A percentile compares a stretch with the other conserved stretches of the same genome.
Evolutionary conservation across 2,113 vertebrate genomes (phyloP).

Genomic region (Vulpes lagopus): DNA sequence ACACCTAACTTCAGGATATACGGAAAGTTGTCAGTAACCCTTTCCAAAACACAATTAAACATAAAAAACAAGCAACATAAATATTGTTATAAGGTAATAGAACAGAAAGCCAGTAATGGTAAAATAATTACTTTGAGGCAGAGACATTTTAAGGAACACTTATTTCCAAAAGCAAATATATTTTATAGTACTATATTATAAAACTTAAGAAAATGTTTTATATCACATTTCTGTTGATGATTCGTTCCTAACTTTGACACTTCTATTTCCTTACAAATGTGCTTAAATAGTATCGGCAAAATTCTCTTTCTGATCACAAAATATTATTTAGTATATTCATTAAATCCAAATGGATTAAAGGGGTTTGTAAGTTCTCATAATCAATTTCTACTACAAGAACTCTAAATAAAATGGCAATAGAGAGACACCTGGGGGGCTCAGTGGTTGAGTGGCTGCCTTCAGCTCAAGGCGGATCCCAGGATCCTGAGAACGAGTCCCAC

Average conservation of each 20-base stretch:
- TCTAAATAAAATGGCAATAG: not conserved
- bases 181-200: not conserved
- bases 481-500: too few relatives aligned
- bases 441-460: too few relatives aligned
- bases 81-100: not conserved
- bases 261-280: constrained; percentile 27
- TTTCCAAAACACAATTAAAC: not conserved
- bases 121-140: not conserved
- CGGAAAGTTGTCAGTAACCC: not conserved
- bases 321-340: not conserved
- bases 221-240: not conserved
- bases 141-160: not conserved
- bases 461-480: too few relatives aligned
- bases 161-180: not conserved
- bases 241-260: not conserved
- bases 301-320: constrained; percentile 10
- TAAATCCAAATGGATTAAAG: not conserved
- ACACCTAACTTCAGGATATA: not conserved
- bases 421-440: not conserved
- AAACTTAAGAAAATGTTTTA: constrained; percentile 23
- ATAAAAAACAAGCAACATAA: not conserved
- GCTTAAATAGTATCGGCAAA: not conserved
- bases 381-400: not conserved
- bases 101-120: not conserved
- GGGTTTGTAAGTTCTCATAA: not conserved